Percentiles rank a stretch among this genome's conserved stretches.
Evolutionary conservation across 2,888 invertebrate genomes (phyloP).

Genomic region (Clivina fossor): DNA sequence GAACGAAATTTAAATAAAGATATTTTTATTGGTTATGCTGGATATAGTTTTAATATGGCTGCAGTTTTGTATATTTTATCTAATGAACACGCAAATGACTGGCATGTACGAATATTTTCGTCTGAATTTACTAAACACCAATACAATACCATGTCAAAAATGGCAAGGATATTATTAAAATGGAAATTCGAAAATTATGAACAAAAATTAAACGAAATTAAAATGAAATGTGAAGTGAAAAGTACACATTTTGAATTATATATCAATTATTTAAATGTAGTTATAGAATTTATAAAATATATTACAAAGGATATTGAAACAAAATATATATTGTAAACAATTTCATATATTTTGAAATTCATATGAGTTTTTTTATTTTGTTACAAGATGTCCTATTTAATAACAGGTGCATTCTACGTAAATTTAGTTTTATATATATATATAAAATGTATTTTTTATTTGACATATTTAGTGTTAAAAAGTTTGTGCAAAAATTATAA

Average conservation of each 20-base stretch:
- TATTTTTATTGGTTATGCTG: conserved; percentile 64
- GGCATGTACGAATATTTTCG: conserved; percentile 38
- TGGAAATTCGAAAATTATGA: conserved; percentile 22
- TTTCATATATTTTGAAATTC: conserved; percentile 24
- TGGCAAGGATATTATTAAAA: conserved; percentile 30
- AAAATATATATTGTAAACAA: conserved; percentile 23
- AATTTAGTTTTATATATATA: conserved; percentile 18
- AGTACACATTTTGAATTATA: conserved; percentile 31
- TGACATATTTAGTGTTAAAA: conserved; percentile 17
- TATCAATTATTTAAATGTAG: conserved; percentile 35
- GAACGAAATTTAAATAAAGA: conserved; percentile 63
- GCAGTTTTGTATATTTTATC: conserved; percentile 47
- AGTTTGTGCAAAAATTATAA: conserved; percentile 25
- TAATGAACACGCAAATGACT: conserved; percentile 37
- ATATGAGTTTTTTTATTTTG: conserved; percentile 20
- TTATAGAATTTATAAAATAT: conserved; percentile 32
- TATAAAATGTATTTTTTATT: conserved; percentile 30
- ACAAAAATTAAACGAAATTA: conserved; percentile 8
- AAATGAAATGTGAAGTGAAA: background rate
- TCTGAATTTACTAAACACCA: conserved; percentile 35
- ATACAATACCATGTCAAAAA: conserved; percentile 30
- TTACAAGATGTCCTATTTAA: conserved; percentile 27
- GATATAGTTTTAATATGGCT: conserved; percentile 67
- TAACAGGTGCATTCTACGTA: conserved; percentile 30
- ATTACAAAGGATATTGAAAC: conserved; percentile 19